Percentiles rank a stretch among this genome's conserved stretches.
Evolutionary conservation across 2,888 invertebrate species (phyloP).

Genomic region (Strigamia transsilvanica): DNA sequence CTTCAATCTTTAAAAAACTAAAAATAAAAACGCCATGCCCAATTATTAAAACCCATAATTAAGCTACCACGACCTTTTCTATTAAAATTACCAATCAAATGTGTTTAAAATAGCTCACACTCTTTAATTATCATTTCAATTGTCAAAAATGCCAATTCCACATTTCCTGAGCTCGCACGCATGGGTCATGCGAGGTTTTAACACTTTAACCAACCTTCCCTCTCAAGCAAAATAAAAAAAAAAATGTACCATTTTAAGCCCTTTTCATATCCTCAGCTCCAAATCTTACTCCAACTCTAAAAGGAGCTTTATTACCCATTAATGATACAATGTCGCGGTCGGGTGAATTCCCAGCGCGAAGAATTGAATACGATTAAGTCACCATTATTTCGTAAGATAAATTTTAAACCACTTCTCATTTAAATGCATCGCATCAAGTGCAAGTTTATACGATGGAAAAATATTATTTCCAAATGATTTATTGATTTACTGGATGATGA

Average conservation of each 20-base stretch:
- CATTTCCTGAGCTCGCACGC: slow-evolving; percentile 31
- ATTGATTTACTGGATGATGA: too few relatives aligned
- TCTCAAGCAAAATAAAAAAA: not conserved
- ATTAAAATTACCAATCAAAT: slow-evolving; percentile 44
- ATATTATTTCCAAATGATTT: too few relatives aligned
- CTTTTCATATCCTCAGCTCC: slow-evolving; percentile 5
- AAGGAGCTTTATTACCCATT: slow-evolving; percentile 46
- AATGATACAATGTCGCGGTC: slow-evolving; percentile 49
- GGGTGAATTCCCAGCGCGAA: slow-evolving; percentile 35
- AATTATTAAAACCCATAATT: slow-evolving; percentile 12
- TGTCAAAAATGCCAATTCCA: slow-evolving; percentile 23
- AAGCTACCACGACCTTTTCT: not conserved
- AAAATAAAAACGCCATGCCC: not conserved
- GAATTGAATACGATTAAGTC: slow-evolving; percentile 41
- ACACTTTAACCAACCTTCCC: not conserved
- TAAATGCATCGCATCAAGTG: not conserved
- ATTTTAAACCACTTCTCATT: slow-evolving; percentile 22
- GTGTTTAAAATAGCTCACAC: slow-evolving; percentile 29
- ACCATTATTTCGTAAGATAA: slow-evolving; percentile 16
- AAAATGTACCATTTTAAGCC: not conserved
- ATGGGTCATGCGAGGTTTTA: not conserved
- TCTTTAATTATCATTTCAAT: slow-evolving; percentile 42
- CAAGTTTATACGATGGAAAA: too few relatives aligned
- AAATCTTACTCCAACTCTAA: slow-evolving; percentile 9
- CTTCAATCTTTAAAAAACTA: not conserved